Conservation (phyloP, 2,888 invertebrate genomes). For the Drosophila mulleri region DNA sequence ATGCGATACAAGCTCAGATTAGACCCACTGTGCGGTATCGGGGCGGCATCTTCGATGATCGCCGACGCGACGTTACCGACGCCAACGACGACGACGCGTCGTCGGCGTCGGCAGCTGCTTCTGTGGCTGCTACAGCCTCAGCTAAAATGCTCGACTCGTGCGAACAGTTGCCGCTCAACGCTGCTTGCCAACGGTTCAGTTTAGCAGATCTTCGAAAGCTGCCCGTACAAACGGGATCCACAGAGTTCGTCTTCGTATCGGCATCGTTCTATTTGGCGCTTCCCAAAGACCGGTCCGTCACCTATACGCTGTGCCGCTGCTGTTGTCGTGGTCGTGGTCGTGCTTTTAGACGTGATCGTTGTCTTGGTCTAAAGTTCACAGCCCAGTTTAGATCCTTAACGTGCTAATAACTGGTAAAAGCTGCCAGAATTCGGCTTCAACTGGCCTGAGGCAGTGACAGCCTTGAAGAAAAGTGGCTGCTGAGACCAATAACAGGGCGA, state of each 20-base stretch:
- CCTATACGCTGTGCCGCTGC: conserved; percentile 29
- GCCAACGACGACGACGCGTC: not conserved
- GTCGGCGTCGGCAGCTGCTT: not conserved
- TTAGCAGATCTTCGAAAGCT: conserved; percentile 14
- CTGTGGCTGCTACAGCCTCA: conserved; percentile 14
- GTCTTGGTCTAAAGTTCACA: conserved; percentile 41
- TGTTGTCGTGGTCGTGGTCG: not conserved
- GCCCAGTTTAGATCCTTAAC: conserved; percentile 38
- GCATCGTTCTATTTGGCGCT: conserved; percentile 14
- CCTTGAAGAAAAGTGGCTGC: conserved; percentile 31
- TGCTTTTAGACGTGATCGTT: not conserved
- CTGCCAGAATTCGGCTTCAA: conserved; percentile 20
- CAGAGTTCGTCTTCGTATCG: conserved; percentile 22
- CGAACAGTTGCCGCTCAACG: conserved; percentile 48
- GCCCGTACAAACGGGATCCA: conserved; percentile 2
- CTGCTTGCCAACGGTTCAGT: conserved; percentile 48
- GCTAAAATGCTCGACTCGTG: conserved; percentile 16
- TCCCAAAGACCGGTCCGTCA: conserved; percentile 51
- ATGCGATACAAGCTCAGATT: not conserved
- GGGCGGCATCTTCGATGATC: conserved; percentile 26
- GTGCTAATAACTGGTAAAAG: conserved; percentile 21
- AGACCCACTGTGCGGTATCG: conserved; percentile 14
- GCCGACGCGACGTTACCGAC: conserved; percentile 10
- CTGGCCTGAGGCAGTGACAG: conserved; percentile 13
- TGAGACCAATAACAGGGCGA: not conserved